Conservation (phyloP, 2,113 vertebrate genomes). For the Ammodytes marinus region DNA sequence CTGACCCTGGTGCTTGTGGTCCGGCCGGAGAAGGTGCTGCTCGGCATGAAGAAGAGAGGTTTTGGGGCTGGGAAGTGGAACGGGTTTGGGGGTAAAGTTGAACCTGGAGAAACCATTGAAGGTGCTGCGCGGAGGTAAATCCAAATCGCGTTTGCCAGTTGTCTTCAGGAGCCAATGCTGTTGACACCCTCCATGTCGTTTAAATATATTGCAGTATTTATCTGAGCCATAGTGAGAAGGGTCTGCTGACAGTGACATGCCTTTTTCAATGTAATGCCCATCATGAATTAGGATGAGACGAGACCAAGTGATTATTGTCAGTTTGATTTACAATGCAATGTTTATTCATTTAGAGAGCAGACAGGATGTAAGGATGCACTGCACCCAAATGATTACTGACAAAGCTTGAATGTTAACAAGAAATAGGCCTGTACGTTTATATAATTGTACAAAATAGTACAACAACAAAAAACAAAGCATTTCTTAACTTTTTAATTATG, state of each 20-base stretch:
- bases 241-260: too few species aligned
- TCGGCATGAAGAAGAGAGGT: constrained; percentile 97
- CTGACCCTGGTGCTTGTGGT: constrained; percentile 93
- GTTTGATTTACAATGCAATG: too few species aligned
- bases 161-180: neutral
- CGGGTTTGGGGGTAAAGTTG: constrained; percentile 95
- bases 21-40: constrained; percentile 87
- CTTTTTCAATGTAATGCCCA: too few species aligned
- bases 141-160: neutral
- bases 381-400: neutral
- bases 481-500: too few species aligned
- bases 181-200: neutral
- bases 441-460: too few species aligned
- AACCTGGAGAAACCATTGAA: constrained; percentile 91
- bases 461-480: too few species aligned
- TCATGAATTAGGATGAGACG: too few species aligned
- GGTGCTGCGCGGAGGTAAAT: constrained; percentile 90
- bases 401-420: neutral
- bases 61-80: constrained; percentile 96
- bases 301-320: too few species aligned
- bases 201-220: neutral
- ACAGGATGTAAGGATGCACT: too few species aligned
- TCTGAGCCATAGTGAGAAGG: neutral
- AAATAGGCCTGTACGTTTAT: too few species aligned
- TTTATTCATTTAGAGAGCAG: too few species aligned